These are phyloP conservation scores for Cancer borealis DNA, from an alignment of 2,888 invertebrate species.

Conservation along the genomic window DNA sequence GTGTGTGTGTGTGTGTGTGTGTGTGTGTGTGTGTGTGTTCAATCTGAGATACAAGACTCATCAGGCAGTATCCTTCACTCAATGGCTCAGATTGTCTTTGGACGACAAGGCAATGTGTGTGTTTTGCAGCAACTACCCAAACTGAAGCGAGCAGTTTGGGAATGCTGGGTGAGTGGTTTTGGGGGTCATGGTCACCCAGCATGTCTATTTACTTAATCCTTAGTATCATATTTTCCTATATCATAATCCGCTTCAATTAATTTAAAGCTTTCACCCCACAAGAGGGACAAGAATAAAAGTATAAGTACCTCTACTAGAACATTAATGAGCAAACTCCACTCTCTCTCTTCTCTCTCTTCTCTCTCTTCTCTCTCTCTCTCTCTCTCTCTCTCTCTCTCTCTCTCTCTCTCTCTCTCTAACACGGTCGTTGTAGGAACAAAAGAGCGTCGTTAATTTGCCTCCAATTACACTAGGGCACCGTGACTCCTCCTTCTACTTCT, in stretches of 20 bases:
- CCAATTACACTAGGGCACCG: neutral
- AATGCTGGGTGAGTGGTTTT: too few species aligned
- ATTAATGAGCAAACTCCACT: neutral
- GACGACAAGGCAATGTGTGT: too few species aligned
- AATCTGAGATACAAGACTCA: too few species aligned
- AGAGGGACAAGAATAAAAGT: neutral
- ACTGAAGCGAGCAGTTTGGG: too few species aligned
- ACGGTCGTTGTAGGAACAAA: neutral
- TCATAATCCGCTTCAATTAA: neutral
- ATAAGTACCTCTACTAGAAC: neutral
- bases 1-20: too few species aligned
- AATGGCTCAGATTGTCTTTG: too few species aligned
- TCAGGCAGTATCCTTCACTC: too few species aligned
- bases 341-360: slow-evolving; percentile 20
- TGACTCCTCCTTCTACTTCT: neutral
- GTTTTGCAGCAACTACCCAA: too few species aligned
- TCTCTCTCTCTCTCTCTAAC: slow-evolving; percentile 22
- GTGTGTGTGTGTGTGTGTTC: too few species aligned
- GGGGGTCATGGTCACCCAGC: too few species aligned
- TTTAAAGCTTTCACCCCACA: neutral
- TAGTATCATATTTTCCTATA: neutral
- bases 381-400: slow-evolving; percentile 52
- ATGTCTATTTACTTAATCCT: too few species aligned
- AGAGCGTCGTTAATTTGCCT: neutral
- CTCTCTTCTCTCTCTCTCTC: slow-evolving; percentile 37